Evolutionary conservation across 2,797 vertebrate species (phyloP).

Genomic region (Notolepis coatsorum): DNA sequence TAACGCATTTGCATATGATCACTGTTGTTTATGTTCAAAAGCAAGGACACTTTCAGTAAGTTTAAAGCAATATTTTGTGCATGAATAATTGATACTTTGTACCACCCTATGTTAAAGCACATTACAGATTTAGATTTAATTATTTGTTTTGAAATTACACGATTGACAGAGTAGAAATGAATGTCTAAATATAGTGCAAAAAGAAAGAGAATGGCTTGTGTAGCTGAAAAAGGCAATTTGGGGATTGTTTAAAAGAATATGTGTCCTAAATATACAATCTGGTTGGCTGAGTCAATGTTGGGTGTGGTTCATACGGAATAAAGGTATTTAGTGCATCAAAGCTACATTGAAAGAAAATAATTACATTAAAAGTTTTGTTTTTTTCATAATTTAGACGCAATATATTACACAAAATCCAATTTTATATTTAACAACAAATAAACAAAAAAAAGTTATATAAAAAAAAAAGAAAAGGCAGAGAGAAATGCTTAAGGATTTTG

Average conservation of each 20-base stretch:
- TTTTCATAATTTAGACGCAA: constrained; percentile 85
- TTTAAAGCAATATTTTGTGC: constrained; percentile 44
- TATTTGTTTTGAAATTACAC: constrained; percentile 33
- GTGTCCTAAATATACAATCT: constrained; percentile 40
- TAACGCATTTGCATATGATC: constrained; percentile 15
- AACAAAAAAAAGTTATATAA: constrained; percentile 56
- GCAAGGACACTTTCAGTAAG: constrained; percentile 53
- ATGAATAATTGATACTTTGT: constrained; percentile 47
- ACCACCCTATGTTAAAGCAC: constrained; percentile 13
- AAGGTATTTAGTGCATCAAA: constrained; percentile 85
- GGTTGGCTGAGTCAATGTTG: constrained; percentile 52
- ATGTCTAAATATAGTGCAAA: constrained; percentile 77
- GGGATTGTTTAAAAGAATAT: constrained; percentile 41
- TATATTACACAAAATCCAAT: constrained; percentile 88
- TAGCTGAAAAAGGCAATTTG: constrained; percentile 59
- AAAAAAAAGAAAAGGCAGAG: constrained; percentile 56
- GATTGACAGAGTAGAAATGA: constrained; percentile 34
- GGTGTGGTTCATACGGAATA: constrained; percentile 73
- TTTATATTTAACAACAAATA: constrained; percentile 78
- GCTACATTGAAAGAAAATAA: constrained; percentile 84
- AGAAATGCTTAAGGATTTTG: constrained; percentile 74
- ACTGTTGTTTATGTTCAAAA: constrained; percentile 38
- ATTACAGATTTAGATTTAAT: constrained; percentile 25
- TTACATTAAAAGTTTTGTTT: constrained; percentile 78
- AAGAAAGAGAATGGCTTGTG: constrained; percentile 60